Evolutionary conservation across 2,113 vertebrate species (phyloP).

Genomic region (Stomatorhinus ivindoensis): DNA sequence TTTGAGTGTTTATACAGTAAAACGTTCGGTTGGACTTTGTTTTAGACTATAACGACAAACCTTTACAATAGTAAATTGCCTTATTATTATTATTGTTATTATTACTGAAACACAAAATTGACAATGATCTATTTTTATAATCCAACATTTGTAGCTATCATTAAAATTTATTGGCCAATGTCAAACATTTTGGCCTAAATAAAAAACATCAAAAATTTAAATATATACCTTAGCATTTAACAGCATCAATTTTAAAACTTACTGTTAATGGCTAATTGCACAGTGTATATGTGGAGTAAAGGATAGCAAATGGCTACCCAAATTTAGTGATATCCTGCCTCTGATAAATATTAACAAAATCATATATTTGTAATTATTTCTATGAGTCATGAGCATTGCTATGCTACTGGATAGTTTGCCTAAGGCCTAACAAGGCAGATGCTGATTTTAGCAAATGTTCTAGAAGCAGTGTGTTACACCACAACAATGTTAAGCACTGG

Average conservation of each 20-base stretch:
- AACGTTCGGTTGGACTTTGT: background rate
- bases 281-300: background rate
- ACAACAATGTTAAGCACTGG: background rate
- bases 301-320: background rate
- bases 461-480: background rate
- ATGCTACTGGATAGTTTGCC: background rate
- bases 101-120: background rate
- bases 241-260: background rate
- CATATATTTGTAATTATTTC: background rate
- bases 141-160: background rate
- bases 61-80: background rate
- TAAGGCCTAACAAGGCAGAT: conserved; percentile 1
- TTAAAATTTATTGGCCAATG: background rate
- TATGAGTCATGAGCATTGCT: background rate
- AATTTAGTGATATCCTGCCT: background rate
- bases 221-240: background rate
- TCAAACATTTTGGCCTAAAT: background rate
- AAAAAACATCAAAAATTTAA: background rate
- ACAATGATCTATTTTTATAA: background rate
- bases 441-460: background rate
- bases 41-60: background rate
- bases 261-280: background rate
- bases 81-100: background rate
- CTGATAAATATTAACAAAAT: background rate
- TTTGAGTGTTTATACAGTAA: background rate